phyloP scores from a whole-genome alignment of 2,888 invertebrate species.

The Ptilodon capucinus region DNA sequence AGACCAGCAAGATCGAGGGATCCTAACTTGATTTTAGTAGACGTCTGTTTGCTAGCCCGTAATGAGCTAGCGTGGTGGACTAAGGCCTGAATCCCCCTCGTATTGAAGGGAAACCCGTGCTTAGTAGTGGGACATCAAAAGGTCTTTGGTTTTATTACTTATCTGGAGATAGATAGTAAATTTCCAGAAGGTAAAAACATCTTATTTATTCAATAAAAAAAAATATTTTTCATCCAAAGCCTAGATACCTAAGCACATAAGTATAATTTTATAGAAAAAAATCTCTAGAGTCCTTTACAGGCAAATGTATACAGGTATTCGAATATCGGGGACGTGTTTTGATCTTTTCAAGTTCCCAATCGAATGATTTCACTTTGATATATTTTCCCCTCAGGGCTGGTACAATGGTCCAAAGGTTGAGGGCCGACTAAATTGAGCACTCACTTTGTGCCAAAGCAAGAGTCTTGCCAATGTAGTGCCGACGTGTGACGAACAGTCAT shows the following conservation, averaged over 20 bases:
- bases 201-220: background rate
- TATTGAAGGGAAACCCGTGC: too few relatives aligned
- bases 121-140: too few relatives aligned
- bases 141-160: too few relatives aligned
- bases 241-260: background rate
- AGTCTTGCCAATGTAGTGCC: slow-evolving; percentile 18
- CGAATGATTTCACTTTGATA: slow-evolving; percentile 71
- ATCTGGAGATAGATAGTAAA: too few relatives aligned
- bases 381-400: slow-evolving; percentile 54
- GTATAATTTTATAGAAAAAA: background rate
- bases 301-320: slow-evolving; percentile 51
- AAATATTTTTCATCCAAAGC: background rate
- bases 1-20: too few relatives aligned
- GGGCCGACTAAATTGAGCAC: slow-evolving; percentile 57
- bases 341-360: slow-evolving; percentile 77
- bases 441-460: slow-evolving; percentile 63
- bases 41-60: too few relatives aligned
- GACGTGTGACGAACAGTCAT: background rate
- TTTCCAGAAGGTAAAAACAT: too few relatives aligned
- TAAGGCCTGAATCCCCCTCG: too few relatives aligned
- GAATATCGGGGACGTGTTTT: slow-evolving; percentile 53
- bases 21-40: too few relatives aligned
- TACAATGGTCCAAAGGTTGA: slow-evolving; percentile 56
- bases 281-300: slow-evolving; percentile 23
- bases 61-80: too few relatives aligned